phyloP scores from a whole-genome alignment of 30 jellyfish, hydroid and myxozoan species.

The Aurelia aurita region DNA sequence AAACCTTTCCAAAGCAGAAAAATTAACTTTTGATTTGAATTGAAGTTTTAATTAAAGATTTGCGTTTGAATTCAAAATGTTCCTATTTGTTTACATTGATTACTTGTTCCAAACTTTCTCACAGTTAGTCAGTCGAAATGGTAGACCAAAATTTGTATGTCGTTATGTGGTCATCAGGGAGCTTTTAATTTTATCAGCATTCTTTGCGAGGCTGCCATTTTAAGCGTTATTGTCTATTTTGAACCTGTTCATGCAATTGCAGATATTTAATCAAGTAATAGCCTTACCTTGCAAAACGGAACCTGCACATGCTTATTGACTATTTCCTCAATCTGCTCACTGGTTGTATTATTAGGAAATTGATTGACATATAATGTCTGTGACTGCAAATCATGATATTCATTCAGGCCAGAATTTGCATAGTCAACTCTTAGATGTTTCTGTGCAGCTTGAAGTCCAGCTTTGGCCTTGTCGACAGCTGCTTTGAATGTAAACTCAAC shows the following conservation, averaged over 20 bases:
- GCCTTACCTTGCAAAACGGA: constrained; percentile 86
- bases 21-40: no score
- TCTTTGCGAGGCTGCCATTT: no score
- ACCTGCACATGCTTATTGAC: constrained; percentile 63
- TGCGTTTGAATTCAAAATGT: no score
- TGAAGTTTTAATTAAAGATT: no score
- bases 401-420: constrained; percentile 68
- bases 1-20: no score
- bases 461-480: constrained; percentile 56
- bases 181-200: no score
- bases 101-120: no score
- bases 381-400: constrained; percentile 76
- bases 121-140: no score
- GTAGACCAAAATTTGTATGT: no score
- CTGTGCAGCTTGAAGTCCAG: constrained; percentile 14
- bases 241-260: background rate
- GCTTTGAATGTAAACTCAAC: constrained; percentile 65
- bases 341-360: constrained; percentile 75
- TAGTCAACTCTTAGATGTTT: constrained; percentile 51
- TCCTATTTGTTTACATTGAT: no score
- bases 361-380: constrained; percentile 75
- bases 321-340: constrained; percentile 73
- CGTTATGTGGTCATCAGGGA: no score
- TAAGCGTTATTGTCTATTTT: no score
- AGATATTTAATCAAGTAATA: background rate